phyloP scores from a whole-genome alignment of 2,113 vertebrate species.

The Grammomys dolichurus region DNA sequence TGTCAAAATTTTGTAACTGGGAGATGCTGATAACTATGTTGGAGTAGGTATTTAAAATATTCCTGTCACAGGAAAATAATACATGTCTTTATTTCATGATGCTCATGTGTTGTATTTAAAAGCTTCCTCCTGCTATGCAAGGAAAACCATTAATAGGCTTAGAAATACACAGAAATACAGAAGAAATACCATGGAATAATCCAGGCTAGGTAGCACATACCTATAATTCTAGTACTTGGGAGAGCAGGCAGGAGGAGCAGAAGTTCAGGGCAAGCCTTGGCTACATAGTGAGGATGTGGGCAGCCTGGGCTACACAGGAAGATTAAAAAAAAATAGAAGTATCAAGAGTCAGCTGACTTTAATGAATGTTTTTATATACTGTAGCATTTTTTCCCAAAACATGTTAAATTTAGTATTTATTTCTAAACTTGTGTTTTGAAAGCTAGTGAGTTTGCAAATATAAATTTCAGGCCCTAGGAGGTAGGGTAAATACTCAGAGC shows the following conservation, averaged over 20 bases:
- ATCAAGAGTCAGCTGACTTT: background rate
- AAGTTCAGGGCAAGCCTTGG: background rate
- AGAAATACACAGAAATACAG: conserved; percentile 28
- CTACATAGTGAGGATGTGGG: background rate
- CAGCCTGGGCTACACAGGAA: background rate
- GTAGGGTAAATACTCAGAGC: background rate
- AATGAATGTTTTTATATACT: background rate
- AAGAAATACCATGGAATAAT: conserved; percentile 14
- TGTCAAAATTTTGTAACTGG: conserved; percentile 82
- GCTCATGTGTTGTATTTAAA: conserved; percentile 50
- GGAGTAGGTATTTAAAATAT: conserved; percentile 66
- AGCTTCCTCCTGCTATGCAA: conserved; percentile 30
- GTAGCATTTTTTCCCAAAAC: background rate
- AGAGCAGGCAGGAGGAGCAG: background rate
- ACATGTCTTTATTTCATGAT: conserved; percentile 63
- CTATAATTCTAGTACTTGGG: background rate
- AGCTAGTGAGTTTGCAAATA: background rate
- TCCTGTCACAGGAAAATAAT: conserved; percentile 70
- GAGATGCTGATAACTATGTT: conserved; percentile 75
- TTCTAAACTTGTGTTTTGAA: background rate
- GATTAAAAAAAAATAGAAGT: background rate
- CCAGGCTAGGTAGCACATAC: background rate
- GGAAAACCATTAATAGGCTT: conserved; percentile 56
- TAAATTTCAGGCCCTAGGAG: background rate
- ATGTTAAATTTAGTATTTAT: conserved; percentile 24